These are phyloP conservation scores for Brachionus angularis DNA, from an alignment of 1,140 invertebrate species.

Conservation along the genomic window DNA sequence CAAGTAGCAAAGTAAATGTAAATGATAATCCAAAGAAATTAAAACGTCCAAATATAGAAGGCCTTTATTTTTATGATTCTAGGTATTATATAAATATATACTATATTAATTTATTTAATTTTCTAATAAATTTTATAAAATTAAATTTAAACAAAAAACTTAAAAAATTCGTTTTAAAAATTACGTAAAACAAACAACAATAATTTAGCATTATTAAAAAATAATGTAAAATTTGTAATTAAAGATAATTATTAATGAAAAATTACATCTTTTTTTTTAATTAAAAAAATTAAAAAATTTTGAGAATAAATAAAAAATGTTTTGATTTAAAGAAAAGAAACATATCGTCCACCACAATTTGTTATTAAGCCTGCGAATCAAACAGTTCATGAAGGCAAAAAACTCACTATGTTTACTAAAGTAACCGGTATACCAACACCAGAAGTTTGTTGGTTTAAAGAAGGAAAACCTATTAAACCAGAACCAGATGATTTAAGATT, in stretches of 20 bases:
- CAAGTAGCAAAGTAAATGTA: constrained; percentile 48
- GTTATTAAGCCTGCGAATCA: constrained; percentile 28
- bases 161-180: too few relatives aligned
- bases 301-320: too few relatives aligned
- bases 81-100: too few relatives aligned
- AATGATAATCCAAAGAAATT: constrained; percentile 13
- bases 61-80: constrained; percentile 43
- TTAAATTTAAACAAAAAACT: too few relatives aligned
- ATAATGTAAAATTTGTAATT: too few relatives aligned
- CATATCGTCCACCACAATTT: constrained; percentile 37
- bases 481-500: not conserved
- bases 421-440: constrained; percentile 35
- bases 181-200: too few relatives aligned
- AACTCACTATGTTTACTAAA: not conserved
- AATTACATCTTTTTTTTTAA: too few relatives aligned
- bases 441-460: constrained; percentile 34
- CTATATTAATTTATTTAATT: not conserved
- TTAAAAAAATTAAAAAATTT: too few relatives aligned
- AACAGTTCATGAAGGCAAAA: constrained; percentile 36
- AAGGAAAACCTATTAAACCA: constrained; percentile 27
- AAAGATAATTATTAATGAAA: too few relatives aligned
- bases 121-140: not conserved
- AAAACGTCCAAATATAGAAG: not conserved
- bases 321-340: constrained; percentile 44
- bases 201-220: too few relatives aligned